Base-by-base conservation (phyloP, 1,140 invertebrate genomes). In the Temnothorax longispinosus region DNA sequence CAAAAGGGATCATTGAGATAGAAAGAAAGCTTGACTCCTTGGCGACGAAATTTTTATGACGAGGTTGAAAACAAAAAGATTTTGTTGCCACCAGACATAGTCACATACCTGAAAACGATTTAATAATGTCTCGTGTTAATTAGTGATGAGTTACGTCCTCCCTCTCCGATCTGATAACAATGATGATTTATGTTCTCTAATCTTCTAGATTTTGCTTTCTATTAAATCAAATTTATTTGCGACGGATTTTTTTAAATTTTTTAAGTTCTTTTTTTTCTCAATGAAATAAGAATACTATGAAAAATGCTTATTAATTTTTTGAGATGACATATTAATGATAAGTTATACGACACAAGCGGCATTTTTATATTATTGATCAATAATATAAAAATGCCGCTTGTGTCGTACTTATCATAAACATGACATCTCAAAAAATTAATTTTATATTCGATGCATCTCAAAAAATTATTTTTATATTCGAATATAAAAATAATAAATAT, bases 41-140 rank as follows among this genome's bases (percentile, higher is more conserved):
- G 13, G 0, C 5, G 1, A 4, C 10, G 56, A 54, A 80, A 88
- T 86, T 88, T 78, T 89, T 88, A 67, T 69, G 54, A 35, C 11
- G 62, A 27, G 38, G 60, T 89, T 56, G 47, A 58, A 44, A 74
- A 54, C 72, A 32, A 47, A 21, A 72, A 35, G 52, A 72, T 72
- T 60, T 56, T 11, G 5, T 32, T 32, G 15, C 35, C 4, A 3
- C 27, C 18, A 15, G 10, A 44, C 6, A 15, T 21, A 52, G 1
- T 56, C 67, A 41, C 0, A 41, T 52, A 82, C 11, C 58, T 35
- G 38, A 3, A 27, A 41, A 72, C 8, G 35, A 18, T 56, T 71
- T 67, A 44, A 69, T 18, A 38, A 69, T 8, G 32, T 41, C 11
- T 62, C 10, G 21, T 47, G 21, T 58, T 41, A 81, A 47, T 72